phyloP scores from a whole-genome alignment of 2,888 invertebrate genomes.

The Pterostichus madidus region DNA sequence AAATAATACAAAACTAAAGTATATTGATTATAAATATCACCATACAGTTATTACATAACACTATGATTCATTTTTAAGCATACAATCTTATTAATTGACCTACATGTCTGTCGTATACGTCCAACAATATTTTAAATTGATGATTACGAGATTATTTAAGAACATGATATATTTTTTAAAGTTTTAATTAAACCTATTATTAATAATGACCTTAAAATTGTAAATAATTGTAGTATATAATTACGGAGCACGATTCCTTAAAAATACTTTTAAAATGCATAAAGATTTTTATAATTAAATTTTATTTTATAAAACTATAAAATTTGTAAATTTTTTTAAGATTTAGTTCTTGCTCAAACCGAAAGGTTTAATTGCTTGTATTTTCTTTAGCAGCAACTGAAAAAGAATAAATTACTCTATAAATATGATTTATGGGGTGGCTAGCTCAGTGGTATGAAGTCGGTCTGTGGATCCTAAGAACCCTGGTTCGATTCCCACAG shows the following conservation, averaged over 20 bases:
- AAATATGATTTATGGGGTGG: no score
- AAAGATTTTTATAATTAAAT: constrained; percentile 9
- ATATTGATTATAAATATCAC: constrained; percentile 31
- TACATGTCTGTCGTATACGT: neutral
- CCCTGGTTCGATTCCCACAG: no score
- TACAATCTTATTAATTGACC: neutral
- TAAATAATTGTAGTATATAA: constrained; percentile 25
- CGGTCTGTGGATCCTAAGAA: no score
- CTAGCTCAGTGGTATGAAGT: no score
- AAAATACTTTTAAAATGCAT: neutral
- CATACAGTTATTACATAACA: constrained; percentile 22
- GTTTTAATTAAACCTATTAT: constrained; percentile 21
- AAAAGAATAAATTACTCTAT: constrained; percentile 62
- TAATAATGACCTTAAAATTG: constrained; percentile 32
- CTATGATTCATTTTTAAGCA: neutral
- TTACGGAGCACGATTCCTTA: neutral
- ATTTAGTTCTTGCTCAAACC: constrained; percentile 69
- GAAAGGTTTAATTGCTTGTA: constrained; percentile 71
- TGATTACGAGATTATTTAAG: neutral
- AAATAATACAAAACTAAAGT: neutral
- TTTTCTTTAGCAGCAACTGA: constrained; percentile 71
- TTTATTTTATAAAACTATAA: constrained; percentile 25
- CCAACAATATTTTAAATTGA: neutral
- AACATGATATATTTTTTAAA: neutral
- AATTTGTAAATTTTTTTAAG: constrained; percentile 1